phyloP scores from a whole-genome alignment of 2,113 vertebrate genomes.

The Hemiprocne comata region DNA sequence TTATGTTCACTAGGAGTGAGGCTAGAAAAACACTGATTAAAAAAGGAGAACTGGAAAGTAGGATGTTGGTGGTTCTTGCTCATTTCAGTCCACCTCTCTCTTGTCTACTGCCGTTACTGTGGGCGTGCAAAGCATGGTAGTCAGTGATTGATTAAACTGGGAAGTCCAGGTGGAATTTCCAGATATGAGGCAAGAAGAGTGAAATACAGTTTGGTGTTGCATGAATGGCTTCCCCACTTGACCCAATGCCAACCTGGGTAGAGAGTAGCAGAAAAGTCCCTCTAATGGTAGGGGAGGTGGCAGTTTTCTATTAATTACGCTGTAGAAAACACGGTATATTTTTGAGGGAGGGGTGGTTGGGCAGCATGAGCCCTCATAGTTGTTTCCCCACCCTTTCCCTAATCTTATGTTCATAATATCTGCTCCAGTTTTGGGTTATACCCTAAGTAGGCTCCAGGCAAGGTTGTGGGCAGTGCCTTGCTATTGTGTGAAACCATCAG shows the following conservation, averaged over 20 bases:
- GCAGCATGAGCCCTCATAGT: background rate
- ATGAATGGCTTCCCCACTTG: background rate
- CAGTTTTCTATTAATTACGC: background rate
- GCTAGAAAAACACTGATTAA: background rate
- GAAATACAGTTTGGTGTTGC: background rate
- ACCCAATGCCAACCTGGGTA: background rate
- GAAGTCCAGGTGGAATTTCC: background rate
- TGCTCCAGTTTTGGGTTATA: background rate
- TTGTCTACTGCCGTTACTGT: background rate
- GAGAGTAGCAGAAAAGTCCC: background rate
- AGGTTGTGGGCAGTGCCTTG: background rate
- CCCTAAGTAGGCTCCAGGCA: background rate
- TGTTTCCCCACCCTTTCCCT: background rate
- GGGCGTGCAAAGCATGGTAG: background rate
- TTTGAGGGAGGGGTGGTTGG: background rate
- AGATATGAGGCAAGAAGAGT: background rate
- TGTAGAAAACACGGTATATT: background rate
- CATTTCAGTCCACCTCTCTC: background rate
- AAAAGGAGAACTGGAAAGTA: conserved; percentile 15
- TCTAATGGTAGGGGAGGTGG: background rate
- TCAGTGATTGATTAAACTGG: background rate
- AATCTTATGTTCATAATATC: background rate
- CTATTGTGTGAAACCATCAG: background rate
- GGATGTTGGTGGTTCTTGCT: background rate
- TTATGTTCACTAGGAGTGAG: background rate